Percentiles rank a stretch among this genome's conserved stretches.
Evolutionary conservation across 2,113 vertebrate species (phyloP).

Genomic region (Hippocampus barbouri): DNA sequence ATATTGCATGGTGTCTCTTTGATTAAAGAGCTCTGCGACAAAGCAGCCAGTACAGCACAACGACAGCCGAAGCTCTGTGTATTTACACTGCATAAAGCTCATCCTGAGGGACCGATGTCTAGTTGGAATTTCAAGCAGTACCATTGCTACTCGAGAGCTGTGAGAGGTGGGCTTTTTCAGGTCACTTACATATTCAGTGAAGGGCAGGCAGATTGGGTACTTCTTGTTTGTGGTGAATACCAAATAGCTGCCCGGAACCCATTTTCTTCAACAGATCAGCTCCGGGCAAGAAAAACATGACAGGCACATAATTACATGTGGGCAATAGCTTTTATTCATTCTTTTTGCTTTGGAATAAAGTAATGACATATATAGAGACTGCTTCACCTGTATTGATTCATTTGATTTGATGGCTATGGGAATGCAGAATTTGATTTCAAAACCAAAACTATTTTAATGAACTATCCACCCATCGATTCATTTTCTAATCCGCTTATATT

Average conservation of each 20-base stretch:
- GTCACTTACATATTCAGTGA: conserved; percentile 46
- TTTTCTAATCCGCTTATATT: too few species aligned
- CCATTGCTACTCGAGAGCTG: conserved; percentile 24
- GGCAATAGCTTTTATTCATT: conserved; percentile 10
- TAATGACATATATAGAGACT: conserved; percentile 22
- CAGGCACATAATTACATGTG: conserved; percentile 6
- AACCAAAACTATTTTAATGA: background rate
- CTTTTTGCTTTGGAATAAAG: background rate
- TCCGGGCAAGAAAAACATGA: conserved; percentile 4
- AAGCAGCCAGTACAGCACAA: conserved; percentile 38
- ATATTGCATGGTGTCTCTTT: conserved; percentile 40
- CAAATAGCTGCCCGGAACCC: conserved; percentile 24
- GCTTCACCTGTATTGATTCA: conserved; percentile 6
- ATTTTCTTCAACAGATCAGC: conserved; percentile 19
- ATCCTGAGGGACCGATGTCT: conserved; percentile 46
- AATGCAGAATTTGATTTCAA: conserved; percentile 23
- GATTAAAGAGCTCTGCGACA: conserved; percentile 53
- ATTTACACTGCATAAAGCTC: conserved; percentile 51
- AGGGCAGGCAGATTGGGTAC: conserved; percentile 34
- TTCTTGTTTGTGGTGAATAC: conserved; percentile 46
- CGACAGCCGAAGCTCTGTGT: conserved; percentile 45
- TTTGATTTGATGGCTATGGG: conserved; percentile 24
- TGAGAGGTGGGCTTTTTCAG: conserved; percentile 32
- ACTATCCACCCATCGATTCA: background rate
- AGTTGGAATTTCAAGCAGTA: conserved; percentile 56